These are phyloP conservation scores for Dendroctonus ponderosae DNA, from an alignment of 1,140 invertebrate genomes.

Conservation along the genomic window DNA sequence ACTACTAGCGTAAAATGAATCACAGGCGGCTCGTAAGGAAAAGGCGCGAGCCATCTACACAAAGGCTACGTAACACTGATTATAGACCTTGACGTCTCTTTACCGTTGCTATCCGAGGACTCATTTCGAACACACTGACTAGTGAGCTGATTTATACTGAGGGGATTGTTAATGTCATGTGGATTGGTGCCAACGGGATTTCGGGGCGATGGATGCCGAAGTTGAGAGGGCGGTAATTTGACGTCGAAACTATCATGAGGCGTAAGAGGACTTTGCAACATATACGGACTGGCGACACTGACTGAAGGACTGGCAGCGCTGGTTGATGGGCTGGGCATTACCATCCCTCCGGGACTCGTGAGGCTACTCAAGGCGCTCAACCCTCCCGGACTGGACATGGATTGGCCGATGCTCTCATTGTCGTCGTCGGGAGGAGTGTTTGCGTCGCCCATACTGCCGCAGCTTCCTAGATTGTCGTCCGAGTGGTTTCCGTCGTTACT, in stretches of 20 bases:
- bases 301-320: constrained; percentile 68
- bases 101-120: constrained; percentile 48
- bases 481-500: constrained; percentile 71
- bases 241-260: constrained; percentile 51
- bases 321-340: constrained; percentile 64
- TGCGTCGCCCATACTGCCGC: constrained; percentile 71
- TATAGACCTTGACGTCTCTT: constrained; percentile 57
- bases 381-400: constrained; percentile 74
- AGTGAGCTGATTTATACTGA: constrained; percentile 84
- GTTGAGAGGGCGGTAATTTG: constrained; percentile 46
- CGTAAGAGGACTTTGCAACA: constrained; percentile 58
- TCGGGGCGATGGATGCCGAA: constrained; percentile 53
- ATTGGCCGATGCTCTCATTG: constrained; percentile 62
- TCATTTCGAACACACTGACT: constrained; percentile 67
- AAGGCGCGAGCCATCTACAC: constrained; percentile 16
- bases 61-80: constrained; percentile 62
- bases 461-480: constrained; percentile 76
- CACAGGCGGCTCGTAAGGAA: constrained; percentile 15
- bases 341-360: constrained; percentile 69
- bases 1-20: constrained; percentile 11
- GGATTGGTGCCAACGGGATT: constrained; percentile 87
- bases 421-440: constrained; percentile 68
- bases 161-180: constrained; percentile 85
- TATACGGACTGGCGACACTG: constrained; percentile 58
- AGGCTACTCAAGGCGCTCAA: constrained; percentile 75